Base-by-base conservation (phyloP, 2,888 invertebrate species). In the Dryadula phaetusa region DNA sequence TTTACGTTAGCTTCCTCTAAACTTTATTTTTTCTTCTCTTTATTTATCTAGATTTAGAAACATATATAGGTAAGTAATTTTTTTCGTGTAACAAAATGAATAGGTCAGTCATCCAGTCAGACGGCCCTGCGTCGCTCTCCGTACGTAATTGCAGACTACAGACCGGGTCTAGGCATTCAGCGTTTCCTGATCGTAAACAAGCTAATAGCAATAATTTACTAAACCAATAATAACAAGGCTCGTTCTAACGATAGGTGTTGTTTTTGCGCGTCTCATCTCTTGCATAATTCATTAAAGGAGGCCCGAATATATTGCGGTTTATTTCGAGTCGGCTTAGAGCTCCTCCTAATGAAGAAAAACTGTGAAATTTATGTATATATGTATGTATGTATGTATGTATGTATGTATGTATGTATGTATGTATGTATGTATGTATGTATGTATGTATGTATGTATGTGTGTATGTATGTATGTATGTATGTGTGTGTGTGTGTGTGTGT, bases 221-320 rank as follows among this genome's bases (percentile, higher is more conserved):
- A 77, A 80, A 78, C 77, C 76, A 77, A 79, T 79, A 79, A 79
- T 76, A 77, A 78, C 70, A 64, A 67, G 64, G 69, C 69, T 71
- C 65, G 60, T 68, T 67, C 67, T 82, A 82, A 81, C 82, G 70
- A 82, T 81, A 80, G 79, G 79, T 79, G 77, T 71, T 62, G 74
- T 79, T 82, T 82, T 79, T 83, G 76, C 74, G 25, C 49, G 79
- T 78, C 76, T 79, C 74, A 75, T 68, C 77, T 64, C 20, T 63
- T 84, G 78, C 74, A 83, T 84, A 72, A 81, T 82, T 70, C 69
- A 64, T 66, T 76, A 68, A 62, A 70, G 67, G 71, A 56, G 32
- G 73, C 70, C 74, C 72, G 77, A 75, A 75, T 66, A 54, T 72
- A 72, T 73, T 66, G 70, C 76, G 72, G 72, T 72, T 77, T 74